These are phyloP conservation scores for Mormyrops boulengeri DNA, from an alignment of 2,797 vertebrate species.

Conservation along the genomic window DNA sequence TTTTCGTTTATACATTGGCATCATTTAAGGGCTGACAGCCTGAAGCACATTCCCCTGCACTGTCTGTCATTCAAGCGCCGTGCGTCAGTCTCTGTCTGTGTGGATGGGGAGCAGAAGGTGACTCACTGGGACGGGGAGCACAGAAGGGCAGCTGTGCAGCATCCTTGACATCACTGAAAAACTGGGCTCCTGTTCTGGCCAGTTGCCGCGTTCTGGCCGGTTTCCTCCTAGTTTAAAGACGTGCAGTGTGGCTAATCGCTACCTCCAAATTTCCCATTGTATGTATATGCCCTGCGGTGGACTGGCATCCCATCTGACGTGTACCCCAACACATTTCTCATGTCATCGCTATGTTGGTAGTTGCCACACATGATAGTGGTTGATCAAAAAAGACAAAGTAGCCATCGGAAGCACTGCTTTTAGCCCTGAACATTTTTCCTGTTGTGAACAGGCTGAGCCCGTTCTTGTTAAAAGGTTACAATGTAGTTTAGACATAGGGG, in stretches of 20 bases:
- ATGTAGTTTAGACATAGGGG: not conserved
- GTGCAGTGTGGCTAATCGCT: not conserved
- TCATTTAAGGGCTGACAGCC: not conserved
- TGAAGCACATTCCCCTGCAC: not conserved
- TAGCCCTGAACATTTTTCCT: not conserved
- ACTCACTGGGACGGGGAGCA: slow-evolving; percentile 58
- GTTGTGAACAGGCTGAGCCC: not conserved
- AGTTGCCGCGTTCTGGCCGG: not conserved
- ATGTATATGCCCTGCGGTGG: not conserved
- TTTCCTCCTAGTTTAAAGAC: slow-evolving; percentile 21
- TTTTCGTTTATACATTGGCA: not conserved
- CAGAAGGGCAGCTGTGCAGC: slow-evolving; percentile 49
- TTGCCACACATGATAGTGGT: not conserved
- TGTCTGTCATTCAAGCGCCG: not conserved
- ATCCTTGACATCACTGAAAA: slow-evolving; percentile 31
- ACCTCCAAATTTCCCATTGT: not conserved
- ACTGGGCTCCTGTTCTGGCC: slow-evolving; percentile 48
- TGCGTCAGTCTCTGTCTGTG: not conserved
- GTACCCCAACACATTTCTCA: not conserved
- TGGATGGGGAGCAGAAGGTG: slow-evolving; percentile 40
- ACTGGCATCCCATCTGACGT: not conserved
- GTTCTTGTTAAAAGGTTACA: slow-evolving; percentile 18
- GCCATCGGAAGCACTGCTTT: not conserved
- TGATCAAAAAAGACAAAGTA: not conserved
- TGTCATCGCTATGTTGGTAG: not conserved